A percentile compares a stretch with the other conserved stretches of the same genome.
Conservation (phyloP, 2,113 vertebrate species). For the Chionodraco myersi region DNA sequence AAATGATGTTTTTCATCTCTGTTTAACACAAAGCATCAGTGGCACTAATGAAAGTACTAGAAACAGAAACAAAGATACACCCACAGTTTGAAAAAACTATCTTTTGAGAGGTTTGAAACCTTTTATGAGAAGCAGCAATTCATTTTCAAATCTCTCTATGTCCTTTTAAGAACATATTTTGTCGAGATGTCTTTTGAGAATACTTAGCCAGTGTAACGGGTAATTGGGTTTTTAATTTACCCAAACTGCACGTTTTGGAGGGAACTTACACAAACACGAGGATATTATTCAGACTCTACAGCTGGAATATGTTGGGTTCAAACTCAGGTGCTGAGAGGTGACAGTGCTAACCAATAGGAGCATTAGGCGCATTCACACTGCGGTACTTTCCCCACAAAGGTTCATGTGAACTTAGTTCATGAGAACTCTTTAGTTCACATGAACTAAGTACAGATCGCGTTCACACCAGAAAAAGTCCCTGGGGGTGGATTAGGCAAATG, state of each 20-base stretch:
- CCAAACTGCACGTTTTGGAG: neutral
- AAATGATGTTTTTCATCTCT: neutral
- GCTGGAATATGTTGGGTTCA: neutral
- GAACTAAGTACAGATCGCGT: too few relatives aligned
- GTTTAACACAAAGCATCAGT: neutral
- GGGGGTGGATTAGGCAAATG: too few relatives aligned
- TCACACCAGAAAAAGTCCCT: too few relatives aligned
- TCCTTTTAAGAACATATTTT: neutral
- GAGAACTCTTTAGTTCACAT: too few relatives aligned
- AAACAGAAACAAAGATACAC: neutral
- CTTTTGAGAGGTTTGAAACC: slow-evolving; percentile 2
- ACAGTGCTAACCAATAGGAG: neutral
- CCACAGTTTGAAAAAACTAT: neutral
- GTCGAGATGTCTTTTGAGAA: neutral
- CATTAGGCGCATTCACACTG: too few relatives aligned
- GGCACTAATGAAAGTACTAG: neutral
- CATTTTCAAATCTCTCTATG: neutral
- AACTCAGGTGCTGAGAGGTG: neutral
- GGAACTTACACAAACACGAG: neutral
- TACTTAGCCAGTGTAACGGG: neutral
- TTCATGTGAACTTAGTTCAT: too few relatives aligned
- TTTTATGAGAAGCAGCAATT: neutral
- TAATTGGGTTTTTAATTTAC: neutral
- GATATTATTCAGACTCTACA: neutral
- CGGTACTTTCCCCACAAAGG: too few relatives aligned